Base-by-base conservation (phyloP, 2,888 invertebrate species). In the Mesochorus sp. region DNA sequence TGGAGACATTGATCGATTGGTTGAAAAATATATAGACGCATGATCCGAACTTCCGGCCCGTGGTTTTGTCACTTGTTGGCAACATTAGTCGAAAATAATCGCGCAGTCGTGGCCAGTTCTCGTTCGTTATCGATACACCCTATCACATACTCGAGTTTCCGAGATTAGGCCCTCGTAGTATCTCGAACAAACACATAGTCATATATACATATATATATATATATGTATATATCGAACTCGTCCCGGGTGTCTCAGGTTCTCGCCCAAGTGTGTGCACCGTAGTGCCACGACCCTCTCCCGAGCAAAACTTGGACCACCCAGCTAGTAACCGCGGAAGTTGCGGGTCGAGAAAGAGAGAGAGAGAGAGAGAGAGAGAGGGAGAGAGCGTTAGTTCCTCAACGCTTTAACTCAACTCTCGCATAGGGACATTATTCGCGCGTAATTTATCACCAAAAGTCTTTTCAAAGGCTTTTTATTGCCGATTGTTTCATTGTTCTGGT, bases 321-420 rank as follows among this genome's bases (percentile, higher is more conserved):
- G 79, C 83, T 75, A 62, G 80, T 81, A 75, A 80, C 82, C 82
- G 85, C 87, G 87, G 85, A 87, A 87, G 86, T 87, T 83, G 80
- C 80, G 84, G 80, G 44, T 59, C 47, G 34, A 57, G 61, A 72
- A n/a, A 71, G 72, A 71, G 53, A 51, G 59, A 34, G 51, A 62
- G 53, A 66, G 55, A 26, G 39, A 44, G 17, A n/a, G n/a, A 71
- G 72, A 71, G 53, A 51, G 59, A 34, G 51, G 62, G 53, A 66
- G 55, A 26, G 39, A 44, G 17, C 57, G 19, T n/a, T n/a, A 51
- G 59, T 39, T 73, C 57, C 68, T 59, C 24, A 4, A 37, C 57
- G 47, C 67, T 55, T 31, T 31, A 17, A 47, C 47, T 44, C 34
- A 39, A 61, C 66, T 42, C 67, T 24, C 51, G 62, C 64, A 59